phyloP scores from a whole-genome alignment of 2,113 vertebrate species.

The Chamaetylas fuelleborni region DNA sequence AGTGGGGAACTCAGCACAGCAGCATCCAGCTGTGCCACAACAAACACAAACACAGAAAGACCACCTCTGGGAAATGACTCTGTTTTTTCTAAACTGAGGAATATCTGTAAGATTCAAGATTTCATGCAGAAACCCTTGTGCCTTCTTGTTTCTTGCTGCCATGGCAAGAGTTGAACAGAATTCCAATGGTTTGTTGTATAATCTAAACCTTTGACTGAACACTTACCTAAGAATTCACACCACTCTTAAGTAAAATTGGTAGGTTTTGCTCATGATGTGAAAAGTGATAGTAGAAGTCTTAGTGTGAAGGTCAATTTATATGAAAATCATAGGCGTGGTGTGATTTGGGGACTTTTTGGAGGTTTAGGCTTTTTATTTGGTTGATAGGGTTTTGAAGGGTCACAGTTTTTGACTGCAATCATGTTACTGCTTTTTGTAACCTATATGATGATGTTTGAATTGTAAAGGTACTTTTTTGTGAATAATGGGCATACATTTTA shows the following conservation, averaged over 20 bases:
- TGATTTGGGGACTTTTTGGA: background rate
- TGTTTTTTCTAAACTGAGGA: background rate
- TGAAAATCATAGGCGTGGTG: accelerated
- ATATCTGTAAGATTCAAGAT: background rate
- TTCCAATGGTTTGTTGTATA: background rate
- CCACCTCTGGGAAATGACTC: background rate
- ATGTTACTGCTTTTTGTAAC: background rate
- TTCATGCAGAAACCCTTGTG: background rate
- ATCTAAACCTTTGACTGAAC: background rate
- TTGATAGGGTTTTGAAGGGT: background rate
- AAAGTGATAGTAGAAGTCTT: background rate
- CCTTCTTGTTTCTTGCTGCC: background rate
- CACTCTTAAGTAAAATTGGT: background rate
- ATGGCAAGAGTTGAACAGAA: background rate
- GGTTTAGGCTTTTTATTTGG: background rate
- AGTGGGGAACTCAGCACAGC: background rate
- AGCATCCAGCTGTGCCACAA: background rate
- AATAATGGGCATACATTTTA: constrained; percentile 43
- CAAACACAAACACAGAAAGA: background rate
- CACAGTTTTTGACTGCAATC: background rate
- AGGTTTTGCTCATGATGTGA: background rate
- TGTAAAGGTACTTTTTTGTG: constrained; percentile 53
- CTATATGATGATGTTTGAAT: background rate
- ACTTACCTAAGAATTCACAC: background rate
- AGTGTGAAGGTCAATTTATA: background rate